A percentile compares a stretch with the other conserved stretches of the same genome.
Conservation (phyloP, 92 coral and sea anemone species). For the Nematostella vectensis region DNA sequence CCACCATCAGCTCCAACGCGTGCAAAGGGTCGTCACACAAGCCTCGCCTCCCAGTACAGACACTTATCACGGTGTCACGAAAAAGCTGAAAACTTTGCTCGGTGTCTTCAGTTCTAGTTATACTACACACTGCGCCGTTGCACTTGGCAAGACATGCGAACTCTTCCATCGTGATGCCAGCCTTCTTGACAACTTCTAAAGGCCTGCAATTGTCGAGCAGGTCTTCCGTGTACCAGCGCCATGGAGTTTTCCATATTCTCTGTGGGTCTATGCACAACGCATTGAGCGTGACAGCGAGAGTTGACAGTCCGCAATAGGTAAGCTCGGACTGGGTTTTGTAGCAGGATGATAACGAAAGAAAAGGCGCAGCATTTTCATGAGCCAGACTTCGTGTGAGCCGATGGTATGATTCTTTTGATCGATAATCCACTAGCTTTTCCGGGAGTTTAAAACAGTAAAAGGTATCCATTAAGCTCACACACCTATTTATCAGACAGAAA, state of each 20-base stretch:
- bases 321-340: constrained; percentile 65
- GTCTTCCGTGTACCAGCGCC: constrained; percentile 82
- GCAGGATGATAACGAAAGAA: constrained; percentile 36
- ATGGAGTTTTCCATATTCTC: constrained; percentile 63
- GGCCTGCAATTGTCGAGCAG: constrained; percentile 61
- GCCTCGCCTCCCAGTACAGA: constrained; percentile 29
- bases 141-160: constrained; percentile 58
- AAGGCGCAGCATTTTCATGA: constrained; percentile 49
- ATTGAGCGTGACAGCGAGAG: constrained; percentile 57
- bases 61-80: constrained; percentile 17
- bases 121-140: constrained; percentile 51
- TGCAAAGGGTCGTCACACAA: not conserved
- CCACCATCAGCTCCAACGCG: not conserved
- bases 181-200: constrained; percentile 39
- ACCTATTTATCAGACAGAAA: no score
- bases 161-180: constrained; percentile 61
- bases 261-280: constrained; percentile 67
- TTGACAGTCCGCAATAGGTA: constrained; percentile 61
- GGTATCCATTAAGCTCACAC: no score
- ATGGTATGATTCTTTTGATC: constrained; percentile 66
- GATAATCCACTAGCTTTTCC: constrained; percentile 54
- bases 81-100: constrained; percentile 13
- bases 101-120: constrained; percentile 32
- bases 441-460: constrained; percentile 62
- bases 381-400: constrained; percentile 62